Evolutionary conservation across 2,113 vertebrate genomes (phyloP), one percentile per base, ranked within the genome.

Genomic region (Lophotis ruficrista): DNA sequence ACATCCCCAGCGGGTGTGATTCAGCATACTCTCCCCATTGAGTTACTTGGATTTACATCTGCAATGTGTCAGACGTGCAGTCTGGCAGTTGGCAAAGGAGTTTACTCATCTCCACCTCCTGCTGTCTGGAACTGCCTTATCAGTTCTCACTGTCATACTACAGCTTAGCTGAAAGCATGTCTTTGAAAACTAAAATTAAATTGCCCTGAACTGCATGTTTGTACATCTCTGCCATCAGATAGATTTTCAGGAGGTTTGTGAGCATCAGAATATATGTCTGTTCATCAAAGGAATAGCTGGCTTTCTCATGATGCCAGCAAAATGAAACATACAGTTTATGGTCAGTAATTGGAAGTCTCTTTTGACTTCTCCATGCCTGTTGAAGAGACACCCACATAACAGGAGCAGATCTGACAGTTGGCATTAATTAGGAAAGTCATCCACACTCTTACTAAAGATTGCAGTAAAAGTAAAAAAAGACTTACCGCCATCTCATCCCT

Each of bases 1-100:
- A 38, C 24, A 69, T 82, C 48, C 66, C 66, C 66, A 83, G 57
- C 0, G 12, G 48, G 65, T 92, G 54, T 71, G 77, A 89, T 62
- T 95, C 80, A 82, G 66, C 0, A 0, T 50, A 37, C 75, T 90
- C 35, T 95, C 84, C 91, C 82, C 73, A 65, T 80, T 83, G 91
- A 87, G 92, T 62, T 77, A 66, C 81, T 94, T 87, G 81, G 66
- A 66, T 95, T 95, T 96, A 45, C 89, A 96, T 96, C 95, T 94
- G 75, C 89, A 93, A 20, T 51, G 89, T 94, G 91, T 97, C 91
- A 96, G 95, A 97, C 89, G 1, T 28, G 41, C 94, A 94, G 56
- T 95, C 95, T 96, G 95, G 77, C 81, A 89, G 77, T 93, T 94
- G 91, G 94, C 87, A 81, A 77, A 92, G 62, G 53, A 89, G 16